phyloP scores from a whole-genome alignment of 1,140 invertebrate species.

The Drosophila parvula region DNA sequence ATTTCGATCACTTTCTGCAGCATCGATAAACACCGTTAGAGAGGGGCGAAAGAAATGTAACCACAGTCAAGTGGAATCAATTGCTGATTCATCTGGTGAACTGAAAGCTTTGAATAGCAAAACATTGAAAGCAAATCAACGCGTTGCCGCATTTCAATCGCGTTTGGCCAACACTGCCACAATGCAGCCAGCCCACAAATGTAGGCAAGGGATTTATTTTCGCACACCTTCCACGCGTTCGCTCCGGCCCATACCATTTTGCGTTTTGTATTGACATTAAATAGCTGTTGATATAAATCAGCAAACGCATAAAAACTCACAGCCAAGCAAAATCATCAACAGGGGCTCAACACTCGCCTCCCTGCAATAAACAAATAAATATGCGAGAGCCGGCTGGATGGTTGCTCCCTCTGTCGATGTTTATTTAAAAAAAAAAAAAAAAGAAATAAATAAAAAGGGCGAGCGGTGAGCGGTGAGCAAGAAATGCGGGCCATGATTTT shows the following conservation, averaged over 20 bases:
- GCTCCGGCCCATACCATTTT: neutral
- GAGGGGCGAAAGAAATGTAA: constrained; percentile 10
- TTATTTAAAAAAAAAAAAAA: constrained; percentile 60
- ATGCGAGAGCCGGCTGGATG: constrained; percentile 49
- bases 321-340: constrained; percentile 56
- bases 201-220: constrained; percentile 62
- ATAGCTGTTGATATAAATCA: constrained; percentile 81
- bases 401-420: constrained; percentile 44
- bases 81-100: constrained; percentile 31
- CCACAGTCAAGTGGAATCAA: constrained; percentile 25
- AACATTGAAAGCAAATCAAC: constrained; percentile 26
- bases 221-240: neutral
- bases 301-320: constrained; percentile 44
- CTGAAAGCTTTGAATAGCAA: constrained; percentile 37
- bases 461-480: constrained; percentile 21
- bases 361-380: constrained; percentile 82
- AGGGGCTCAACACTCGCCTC: constrained; percentile 19
- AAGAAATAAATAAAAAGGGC: neutral
- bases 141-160: constrained; percentile 54
- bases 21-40: constrained; percentile 1
- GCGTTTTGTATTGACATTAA: constrained; percentile 69
- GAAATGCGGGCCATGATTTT: constrained; percentile 81
- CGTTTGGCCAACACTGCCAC: constrained; percentile 30
- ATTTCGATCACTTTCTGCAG: neutral
- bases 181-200: constrained; percentile 47